phyloP scores from a whole-genome alignment of 2,888 invertebrate species.

The Nomada fabriciana region DNA sequence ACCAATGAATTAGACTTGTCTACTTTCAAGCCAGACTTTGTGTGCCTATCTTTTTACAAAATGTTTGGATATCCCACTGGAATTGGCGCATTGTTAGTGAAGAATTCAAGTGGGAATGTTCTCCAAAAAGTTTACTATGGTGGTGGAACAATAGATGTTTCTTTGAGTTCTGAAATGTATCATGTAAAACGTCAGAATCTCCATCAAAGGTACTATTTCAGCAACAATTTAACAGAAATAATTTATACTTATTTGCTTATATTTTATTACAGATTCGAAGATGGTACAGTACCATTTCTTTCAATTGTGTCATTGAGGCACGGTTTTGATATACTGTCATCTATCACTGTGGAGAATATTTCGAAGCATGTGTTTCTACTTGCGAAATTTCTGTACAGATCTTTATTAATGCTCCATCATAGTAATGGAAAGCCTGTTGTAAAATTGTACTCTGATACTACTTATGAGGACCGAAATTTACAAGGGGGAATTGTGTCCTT shows the following conservation, averaged over 20 bases:
- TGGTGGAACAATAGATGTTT: conserved; percentile 96
- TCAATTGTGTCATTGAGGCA: conserved; percentile 92
- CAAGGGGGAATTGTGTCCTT: conserved; percentile 97
- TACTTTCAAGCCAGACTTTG: conserved; percentile 92
- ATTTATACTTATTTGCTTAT: background rate
- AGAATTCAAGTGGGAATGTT: conserved; percentile 87
- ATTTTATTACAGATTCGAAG: conserved; percentile 91
- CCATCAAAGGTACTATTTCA: conserved; percentile 88
- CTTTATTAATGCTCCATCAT: conserved; percentile 88
- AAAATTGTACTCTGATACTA: conserved; percentile 90
- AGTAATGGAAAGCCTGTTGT: conserved; percentile 89
- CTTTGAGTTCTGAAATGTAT: conserved; percentile 89
- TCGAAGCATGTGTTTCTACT: conserved; percentile 91
- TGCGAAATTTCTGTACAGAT: conserved; percentile 90
- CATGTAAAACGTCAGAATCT: conserved; percentile 89
- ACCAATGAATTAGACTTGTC: conserved; percentile 92
- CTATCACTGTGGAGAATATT: conserved; percentile 87
- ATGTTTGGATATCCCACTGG: conserved; percentile 98
- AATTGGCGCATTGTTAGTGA: conserved; percentile 94
- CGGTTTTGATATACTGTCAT: conserved; percentile 91
- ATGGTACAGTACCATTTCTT: conserved; percentile 95
- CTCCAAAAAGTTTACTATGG: conserved; percentile 93
- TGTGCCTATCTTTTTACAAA: conserved; percentile 97
- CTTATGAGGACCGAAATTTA: conserved; percentile 86
- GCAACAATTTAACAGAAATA: background rate